These are phyloP conservation scores for Motacilla tschutschensis DNA, from an alignment of 2,113 vertebrate species.

Conservation along the genomic window DNA sequence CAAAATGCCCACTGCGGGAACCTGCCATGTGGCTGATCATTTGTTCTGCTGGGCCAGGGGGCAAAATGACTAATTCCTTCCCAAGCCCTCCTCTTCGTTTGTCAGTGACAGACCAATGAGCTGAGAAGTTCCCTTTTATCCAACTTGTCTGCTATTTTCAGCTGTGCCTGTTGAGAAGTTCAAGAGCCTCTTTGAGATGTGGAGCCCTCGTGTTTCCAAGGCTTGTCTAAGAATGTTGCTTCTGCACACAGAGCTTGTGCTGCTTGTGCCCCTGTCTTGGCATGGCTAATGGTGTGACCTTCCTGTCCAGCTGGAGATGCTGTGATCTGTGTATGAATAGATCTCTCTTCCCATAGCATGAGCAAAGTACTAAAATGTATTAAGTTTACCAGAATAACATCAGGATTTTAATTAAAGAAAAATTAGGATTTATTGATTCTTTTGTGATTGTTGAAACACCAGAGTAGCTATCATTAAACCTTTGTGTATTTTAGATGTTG, in stretches of 20 bases:
- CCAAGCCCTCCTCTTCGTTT: not conserved
- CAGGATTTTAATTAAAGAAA: not conserved
- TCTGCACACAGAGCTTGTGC: not conserved
- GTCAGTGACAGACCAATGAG: not conserved
- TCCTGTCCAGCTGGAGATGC: not conserved
- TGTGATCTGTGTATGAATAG: not conserved
- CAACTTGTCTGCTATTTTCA: not conserved
- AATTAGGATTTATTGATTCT: not conserved
- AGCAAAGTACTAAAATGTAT: not conserved
- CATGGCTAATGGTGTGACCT: not conserved
- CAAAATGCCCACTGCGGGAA: not conserved
- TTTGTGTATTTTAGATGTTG: not conserved
- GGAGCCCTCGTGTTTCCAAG: not conserved
- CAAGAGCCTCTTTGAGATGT: fast-evolving
- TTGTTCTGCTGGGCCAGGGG: not conserved
- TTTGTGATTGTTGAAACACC: not conserved
- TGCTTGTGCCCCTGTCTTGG: not conserved
- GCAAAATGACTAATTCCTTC: not conserved
- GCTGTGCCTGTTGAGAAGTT: not conserved
- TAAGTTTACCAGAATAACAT: not conserved
- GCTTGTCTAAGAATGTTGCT: not conserved
- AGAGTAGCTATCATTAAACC: not conserved
- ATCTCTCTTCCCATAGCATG: not conserved
- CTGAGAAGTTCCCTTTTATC: not conserved
- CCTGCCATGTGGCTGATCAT: fast-evolving